Evolutionary conservation across 2,113 vertebrate species (phyloP), one percentile per base, ranked within the genome.

Genomic region (Upupa epops): DNA sequence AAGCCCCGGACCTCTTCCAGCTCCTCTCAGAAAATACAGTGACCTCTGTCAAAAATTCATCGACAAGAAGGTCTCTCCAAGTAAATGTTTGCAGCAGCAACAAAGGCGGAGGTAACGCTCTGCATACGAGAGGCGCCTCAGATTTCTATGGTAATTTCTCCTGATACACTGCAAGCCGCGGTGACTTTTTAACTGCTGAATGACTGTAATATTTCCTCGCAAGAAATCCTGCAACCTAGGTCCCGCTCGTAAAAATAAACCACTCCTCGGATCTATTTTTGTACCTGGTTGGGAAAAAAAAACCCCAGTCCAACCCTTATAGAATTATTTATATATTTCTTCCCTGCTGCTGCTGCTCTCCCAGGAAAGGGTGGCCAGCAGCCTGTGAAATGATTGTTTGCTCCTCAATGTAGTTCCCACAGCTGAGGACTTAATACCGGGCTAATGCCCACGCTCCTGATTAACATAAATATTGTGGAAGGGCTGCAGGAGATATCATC

Each of bases 1-100:
- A 59, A 95, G 93, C 29, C 92, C 84, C 70, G 75, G 93, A 90
- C 90, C 95, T 94, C 93, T 92, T 94, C 73, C 93, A 93, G 92
- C 86, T 93, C 54, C 90, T 42, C 90, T 95, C 88, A 93, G 92
- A 95, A 96, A n/a, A 93, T 83, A 86, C 83, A 88, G 42, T 76
- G 96, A 96, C 96, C 95, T 88, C 95, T 96, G 96, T 96, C 96
- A 95, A 89, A 95, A 95, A 95, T 65, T 92, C 90, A 93, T 90
- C 79, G 93, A 90, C 93, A 94, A 76, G 83, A 89, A 94, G 90
- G 93, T 96, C 96, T 94, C 93, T 89, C 61, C 86, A 58, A 93
- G 88, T 90, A 92, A 96, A 94, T 82, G 95, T 96, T 89, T 93
- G 95, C 83, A 78, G 90, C 93, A 82, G 90, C 88, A 89, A 95